These are phyloP conservation scores for Erinaceus europaeus DNA, from an alignment of 2,113 vertebrate species.

Conservation along the genomic window DNA sequence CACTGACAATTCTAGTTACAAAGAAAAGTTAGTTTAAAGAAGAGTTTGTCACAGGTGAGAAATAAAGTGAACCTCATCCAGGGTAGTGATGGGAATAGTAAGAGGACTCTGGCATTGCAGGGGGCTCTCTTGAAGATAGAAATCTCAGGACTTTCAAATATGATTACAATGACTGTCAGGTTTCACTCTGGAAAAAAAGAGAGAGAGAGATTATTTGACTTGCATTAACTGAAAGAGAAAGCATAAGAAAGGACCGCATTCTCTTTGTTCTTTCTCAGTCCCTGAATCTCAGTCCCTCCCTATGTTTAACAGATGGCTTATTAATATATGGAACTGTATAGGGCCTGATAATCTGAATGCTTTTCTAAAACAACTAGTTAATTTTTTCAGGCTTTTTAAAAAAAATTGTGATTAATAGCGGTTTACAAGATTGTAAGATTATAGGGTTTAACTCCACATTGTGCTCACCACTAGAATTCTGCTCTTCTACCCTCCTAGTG, in stretches of 20 bases:
- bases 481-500: too few relatives aligned
- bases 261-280: neutral
- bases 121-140: neutral
- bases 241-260: neutral
- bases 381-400: too few relatives aligned
- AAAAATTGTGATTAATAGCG: too few relatives aligned
- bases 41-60: neutral
- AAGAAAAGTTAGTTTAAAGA: neutral
- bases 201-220: constrained; percentile 5
- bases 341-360: neutral
- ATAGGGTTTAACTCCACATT: too few relatives aligned
- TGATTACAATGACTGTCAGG: neutral
- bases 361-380: neutral
- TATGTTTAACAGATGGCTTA: neutral
- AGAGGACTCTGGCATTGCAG: rapidly evolving
- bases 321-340: neutral
- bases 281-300: too few relatives aligned
- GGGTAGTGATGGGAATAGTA: neutral
- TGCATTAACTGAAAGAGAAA: neutral
- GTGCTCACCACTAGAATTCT: too few relatives aligned
- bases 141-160: neutral
- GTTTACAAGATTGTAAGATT: too few relatives aligned
- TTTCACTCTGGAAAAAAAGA: neutral
- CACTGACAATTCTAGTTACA: neutral
- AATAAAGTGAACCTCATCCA: neutral